These are phyloP conservation scores for Ascaphus truei DNA, from an alignment of 2,113 vertebrate genomes.

Conservation along the genomic window DNA sequence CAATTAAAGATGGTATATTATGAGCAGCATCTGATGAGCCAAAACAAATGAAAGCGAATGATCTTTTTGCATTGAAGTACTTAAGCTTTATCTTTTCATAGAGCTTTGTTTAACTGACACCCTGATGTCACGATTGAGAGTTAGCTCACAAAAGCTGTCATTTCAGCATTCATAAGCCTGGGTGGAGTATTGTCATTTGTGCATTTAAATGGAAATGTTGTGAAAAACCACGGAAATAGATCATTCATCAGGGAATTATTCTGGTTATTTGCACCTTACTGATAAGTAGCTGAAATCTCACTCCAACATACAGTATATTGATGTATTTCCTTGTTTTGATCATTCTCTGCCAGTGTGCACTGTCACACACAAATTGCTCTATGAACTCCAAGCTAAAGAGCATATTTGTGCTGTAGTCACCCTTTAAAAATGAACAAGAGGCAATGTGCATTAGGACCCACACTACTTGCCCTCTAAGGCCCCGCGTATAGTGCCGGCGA, in stretches of 20 bases:
- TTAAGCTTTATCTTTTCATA: too few relatives aligned
- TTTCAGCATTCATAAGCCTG: background rate
- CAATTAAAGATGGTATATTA: too few relatives aligned
- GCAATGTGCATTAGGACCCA: too few relatives aligned
- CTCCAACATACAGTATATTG: too few relatives aligned
- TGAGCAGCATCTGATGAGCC: too few relatives aligned
- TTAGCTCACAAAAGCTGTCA: slow-evolving; percentile 13
- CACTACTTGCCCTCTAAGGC: background rate
- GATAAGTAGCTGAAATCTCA: slow-evolving; percentile 1
- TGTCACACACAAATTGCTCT: background rate
- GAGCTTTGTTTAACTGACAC: background rate
- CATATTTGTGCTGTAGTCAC: background rate
- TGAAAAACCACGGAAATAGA: slow-evolving; percentile 12
- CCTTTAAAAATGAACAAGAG: background rate
- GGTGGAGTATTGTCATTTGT: background rate
- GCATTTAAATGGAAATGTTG: slow-evolving; percentile 14
- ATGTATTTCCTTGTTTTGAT: background rate
- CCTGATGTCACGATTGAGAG: background rate
- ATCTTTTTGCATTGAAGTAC: too few relatives aligned
- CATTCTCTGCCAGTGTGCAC: background rate
- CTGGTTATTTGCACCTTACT: background rate
- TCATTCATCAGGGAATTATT: background rate
- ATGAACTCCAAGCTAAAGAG: background rate
- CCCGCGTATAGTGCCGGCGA: too few relatives aligned
- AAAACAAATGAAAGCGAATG: too few relatives aligned